These are phyloP conservation scores for Chloroclystis v-ata DNA, from an alignment of 2,888 invertebrate species.

Conservation along the genomic window DNA sequence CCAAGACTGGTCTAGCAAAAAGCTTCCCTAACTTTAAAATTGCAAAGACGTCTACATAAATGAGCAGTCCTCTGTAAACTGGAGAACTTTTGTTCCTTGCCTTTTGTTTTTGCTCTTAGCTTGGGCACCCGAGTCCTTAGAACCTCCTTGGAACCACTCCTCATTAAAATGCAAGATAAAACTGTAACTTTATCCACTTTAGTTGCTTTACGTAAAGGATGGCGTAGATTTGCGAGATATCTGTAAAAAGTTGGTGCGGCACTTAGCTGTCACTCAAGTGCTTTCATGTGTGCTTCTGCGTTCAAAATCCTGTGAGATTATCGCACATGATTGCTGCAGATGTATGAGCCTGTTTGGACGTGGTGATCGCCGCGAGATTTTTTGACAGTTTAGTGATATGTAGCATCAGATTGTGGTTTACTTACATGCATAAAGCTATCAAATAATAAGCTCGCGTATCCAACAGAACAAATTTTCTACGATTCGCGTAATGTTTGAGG, in stretches of 20 bases:
- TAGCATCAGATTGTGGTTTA: slow-evolving; percentile 10
- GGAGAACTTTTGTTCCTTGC: slow-evolving; percentile 18
- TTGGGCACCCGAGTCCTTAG: too few relatives aligned
- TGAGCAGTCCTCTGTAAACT: slow-evolving; percentile 17
- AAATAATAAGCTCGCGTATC: slow-evolving; percentile 2
- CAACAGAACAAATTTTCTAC: slow-evolving; percentile 10
- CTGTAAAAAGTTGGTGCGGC: slow-evolving; percentile 36
- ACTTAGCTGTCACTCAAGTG: slow-evolving; percentile 37
- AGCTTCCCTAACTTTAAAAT: slow-evolving; percentile 15
- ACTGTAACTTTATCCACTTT: slow-evolving; percentile 12
- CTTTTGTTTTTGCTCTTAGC: slow-evolving; percentile 10
- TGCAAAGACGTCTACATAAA: slow-evolving; percentile 20
- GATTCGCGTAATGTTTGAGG: slow-evolving; percentile 12
- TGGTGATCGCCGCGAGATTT: slow-evolving; percentile 29
- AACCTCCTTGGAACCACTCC: too few relatives aligned
- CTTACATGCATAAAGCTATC: slow-evolving; percentile 11
- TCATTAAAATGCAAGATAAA: slow-evolving; percentile 23
- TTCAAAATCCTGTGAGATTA: slow-evolving; percentile 38
- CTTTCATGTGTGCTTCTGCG: slow-evolving; percentile 26
- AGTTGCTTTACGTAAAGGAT: neutral
- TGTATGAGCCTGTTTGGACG: slow-evolving; percentile 28
- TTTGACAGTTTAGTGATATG: slow-evolving; percentile 26
- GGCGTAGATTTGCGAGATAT: slow-evolving; percentile 24
- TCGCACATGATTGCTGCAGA: slow-evolving; percentile 35
- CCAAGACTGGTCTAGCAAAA: slow-evolving; percentile 13